These are phyloP conservation scores for Gymnothorax javanicus DNA, from an alignment of 2,797 vertebrate species.

Conservation along the genomic window DNA sequence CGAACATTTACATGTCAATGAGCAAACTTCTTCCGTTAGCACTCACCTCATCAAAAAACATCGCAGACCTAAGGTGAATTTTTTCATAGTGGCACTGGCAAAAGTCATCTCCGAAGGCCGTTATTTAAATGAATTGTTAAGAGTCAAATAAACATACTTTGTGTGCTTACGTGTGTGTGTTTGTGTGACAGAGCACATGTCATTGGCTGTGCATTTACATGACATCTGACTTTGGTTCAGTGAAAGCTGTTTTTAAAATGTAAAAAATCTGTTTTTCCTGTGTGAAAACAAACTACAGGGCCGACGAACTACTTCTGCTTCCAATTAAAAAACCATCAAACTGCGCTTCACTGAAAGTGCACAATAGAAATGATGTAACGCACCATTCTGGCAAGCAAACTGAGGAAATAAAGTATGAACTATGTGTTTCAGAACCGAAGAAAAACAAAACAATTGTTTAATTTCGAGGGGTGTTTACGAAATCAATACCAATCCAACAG, in stretches of 20 bases:
- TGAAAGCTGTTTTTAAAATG: slow-evolving; percentile 14
- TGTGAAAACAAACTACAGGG: slow-evolving; percentile 11
- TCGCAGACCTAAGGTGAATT: not conserved
- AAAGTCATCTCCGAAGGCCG: not conserved
- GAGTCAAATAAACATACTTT: not conserved
- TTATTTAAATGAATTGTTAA: not conserved
- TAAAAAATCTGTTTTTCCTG: not conserved
- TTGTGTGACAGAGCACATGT: not conserved
- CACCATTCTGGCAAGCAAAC: slow-evolving; percentile 26
- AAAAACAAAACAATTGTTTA: slow-evolving; percentile 29
- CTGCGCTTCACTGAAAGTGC: slow-evolving; percentile 23
- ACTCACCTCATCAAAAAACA: not conserved
- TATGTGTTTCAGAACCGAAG: slow-evolving; percentile 21
- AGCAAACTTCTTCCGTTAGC: not conserved
- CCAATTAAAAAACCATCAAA: slow-evolving; percentile 34
- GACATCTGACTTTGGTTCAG: slow-evolving; percentile 8
- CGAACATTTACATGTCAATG: not conserved
- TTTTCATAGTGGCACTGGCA: not conserved
- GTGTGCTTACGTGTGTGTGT: not conserved
- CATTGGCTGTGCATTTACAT: not conserved
- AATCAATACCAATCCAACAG: slow-evolving; percentile 19
- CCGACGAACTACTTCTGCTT: slow-evolving; percentile 32
- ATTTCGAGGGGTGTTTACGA: slow-evolving; percentile 16
- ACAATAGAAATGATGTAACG: slow-evolving; percentile 37
- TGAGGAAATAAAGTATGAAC: slow-evolving; percentile 30